Percentiles rank a stretch among this genome's conserved stretches.
phyloP scores from a whole-genome alignment of 1,140 invertebrate species.

The Phortica variegata region DNA sequence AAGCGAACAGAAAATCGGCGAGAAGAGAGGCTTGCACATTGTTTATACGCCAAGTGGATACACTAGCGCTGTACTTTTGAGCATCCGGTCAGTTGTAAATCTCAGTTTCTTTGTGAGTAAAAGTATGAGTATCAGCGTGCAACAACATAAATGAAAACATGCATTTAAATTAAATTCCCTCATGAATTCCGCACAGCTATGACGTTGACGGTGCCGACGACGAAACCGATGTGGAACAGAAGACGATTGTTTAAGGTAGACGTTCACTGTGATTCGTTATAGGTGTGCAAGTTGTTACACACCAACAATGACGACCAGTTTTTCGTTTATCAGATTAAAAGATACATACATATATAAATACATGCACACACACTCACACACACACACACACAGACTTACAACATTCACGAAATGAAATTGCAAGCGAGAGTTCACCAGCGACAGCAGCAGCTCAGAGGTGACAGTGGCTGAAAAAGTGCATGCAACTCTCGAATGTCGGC shows the following conservation, averaged over 20 bases:
- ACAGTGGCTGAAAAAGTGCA: no score
- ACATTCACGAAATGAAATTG: background rate
- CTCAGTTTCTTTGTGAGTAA: no score
- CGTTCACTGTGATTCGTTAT: no score
- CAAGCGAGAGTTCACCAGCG: background rate
- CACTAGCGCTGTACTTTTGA: no score
- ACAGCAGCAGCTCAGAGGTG: no score
- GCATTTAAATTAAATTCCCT: slow-evolving; percentile 42
- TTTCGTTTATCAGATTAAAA: slow-evolving; percentile 28
- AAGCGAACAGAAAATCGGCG: background rate
- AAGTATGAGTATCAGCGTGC: no score
- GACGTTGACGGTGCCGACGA: slow-evolving; percentile 21
- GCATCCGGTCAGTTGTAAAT: no score
- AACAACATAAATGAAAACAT: slow-evolving; percentile 27
- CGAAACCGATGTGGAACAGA: background rate
- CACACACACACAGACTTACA: background rate
- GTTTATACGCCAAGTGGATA: no score
- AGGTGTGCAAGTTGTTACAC: slow-evolving; percentile 21
- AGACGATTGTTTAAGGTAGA: slow-evolving; percentile 10
- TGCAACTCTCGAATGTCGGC: no score
- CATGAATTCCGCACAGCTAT: slow-evolving; percentile 39
- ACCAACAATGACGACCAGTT: slow-evolving; percentile 22
- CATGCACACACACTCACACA: no score
- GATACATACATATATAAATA: slow-evolving; percentile 4
- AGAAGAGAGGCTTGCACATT: background rate